Evolutionary conservation across 2,888 invertebrate species (phyloP).

Genomic region (Alentia gelatinosa): DNA sequence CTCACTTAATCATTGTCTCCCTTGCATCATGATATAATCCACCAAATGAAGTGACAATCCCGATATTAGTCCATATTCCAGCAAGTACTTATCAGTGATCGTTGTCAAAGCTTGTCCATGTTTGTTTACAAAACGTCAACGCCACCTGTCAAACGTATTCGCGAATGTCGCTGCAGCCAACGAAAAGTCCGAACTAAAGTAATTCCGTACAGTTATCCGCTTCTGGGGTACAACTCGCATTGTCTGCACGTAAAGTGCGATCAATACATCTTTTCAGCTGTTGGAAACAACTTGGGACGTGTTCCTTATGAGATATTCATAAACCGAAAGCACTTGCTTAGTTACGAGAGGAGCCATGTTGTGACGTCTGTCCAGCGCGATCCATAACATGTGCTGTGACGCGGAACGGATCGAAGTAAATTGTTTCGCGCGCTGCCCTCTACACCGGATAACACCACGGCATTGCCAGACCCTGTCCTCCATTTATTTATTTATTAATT

Average conservation of each 20-base stretch:
- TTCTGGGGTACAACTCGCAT: background rate
- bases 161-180: background rate
- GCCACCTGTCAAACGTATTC: background rate
- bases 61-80: too few species aligned
- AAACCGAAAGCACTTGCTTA: slow-evolving; percentile 32
- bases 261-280: background rate
- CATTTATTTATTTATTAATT: too few species aligned
- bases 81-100: too few species aligned
- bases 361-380: slow-evolving; percentile 10
- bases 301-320: slow-evolving; percentile 11
- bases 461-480: too few species aligned
- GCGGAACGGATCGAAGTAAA: slow-evolving; percentile 10
- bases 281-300: background rate
- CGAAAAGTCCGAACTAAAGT: background rate
- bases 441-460: too few species aligned
- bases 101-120: too few species aligned
- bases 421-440: background rate
- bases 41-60: too few species aligned
- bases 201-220: too few species aligned
- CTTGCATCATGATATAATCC: background rate
- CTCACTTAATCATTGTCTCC: too few species aligned
- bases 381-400: background rate
- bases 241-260: background rate
- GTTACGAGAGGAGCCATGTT: slow-evolving; percentile 24
- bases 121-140: background rate